Base-by-base conservation (phyloP, 2,888 invertebrate genomes). In the Augochlorella aurata region DNA sequence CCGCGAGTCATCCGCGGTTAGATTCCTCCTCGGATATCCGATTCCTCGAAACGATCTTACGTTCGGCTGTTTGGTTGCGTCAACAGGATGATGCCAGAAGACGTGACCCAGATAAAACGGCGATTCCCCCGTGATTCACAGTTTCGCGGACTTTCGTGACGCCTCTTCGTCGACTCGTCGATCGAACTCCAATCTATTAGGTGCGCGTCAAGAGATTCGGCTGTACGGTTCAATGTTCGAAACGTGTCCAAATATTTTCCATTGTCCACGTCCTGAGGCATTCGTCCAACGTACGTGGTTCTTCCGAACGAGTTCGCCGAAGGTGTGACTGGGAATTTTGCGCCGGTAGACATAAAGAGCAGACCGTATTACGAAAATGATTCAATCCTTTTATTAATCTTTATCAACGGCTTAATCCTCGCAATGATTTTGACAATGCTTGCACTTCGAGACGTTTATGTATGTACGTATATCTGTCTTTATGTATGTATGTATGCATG, bases 331-430 rank as follows among this genome's bases (percentile, higher is more conserved):
- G 14, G 24, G 58, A 14, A 24, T 5, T 24, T 58, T 14, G 24
- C 58, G 24, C 58, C 58, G 58, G 24, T 24, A 24, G 24, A 24
- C 24, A 58, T 29, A 38, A 61, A 38, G 61, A 61, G 38, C 38
- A 65, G 38, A 65, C n/a, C 9, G 63, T 18, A 16, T 68, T 68
- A 84, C 81, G 77, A 83, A 85, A 84, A 85, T 88, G 86, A 86
- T 86, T 89, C 84, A 88, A 87, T 85, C 74, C 80, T 82, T 85
- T 89, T 85, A 85, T 88, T 85, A 77, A 82, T 81, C 82, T 85
- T 89, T 85, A 85, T 88, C 84, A 77, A 82, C 81, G 75, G 76
- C 75, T 65, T 74, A 63, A 67, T 66, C 29, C 29, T 70, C 45
- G 44, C 74, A 69, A 79, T 61, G 54, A 61, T 58, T 54, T 72